phyloP scores from a whole-genome alignment of 1,140 invertebrate species.

The Cydia pomonella region DNA sequence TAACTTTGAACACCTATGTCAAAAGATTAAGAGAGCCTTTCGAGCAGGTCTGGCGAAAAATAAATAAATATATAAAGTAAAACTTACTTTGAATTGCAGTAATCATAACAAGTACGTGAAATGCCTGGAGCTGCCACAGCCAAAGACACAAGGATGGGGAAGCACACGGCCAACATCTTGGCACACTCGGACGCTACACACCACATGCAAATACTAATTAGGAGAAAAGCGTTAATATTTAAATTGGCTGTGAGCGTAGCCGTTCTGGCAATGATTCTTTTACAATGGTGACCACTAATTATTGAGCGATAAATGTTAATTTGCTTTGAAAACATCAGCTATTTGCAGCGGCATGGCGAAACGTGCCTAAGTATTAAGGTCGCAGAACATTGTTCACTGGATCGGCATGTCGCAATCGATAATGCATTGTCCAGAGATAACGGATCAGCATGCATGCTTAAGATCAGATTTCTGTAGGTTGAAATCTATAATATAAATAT shows the following conservation, averaged over 20 bases:
- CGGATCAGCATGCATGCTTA: constrained; percentile 1
- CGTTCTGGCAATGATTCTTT: constrained; percentile 31
- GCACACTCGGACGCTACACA: not conserved
- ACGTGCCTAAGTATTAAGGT: constrained; percentile 36
- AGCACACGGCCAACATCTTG: not conserved
- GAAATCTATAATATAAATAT: no score
- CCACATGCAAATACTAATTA: constrained; percentile 12
- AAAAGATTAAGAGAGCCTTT: no score
- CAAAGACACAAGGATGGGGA: not conserved
- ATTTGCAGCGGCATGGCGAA: constrained; percentile 34
- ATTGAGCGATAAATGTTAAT: constrained; percentile 37
- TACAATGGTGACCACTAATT: constrained; percentile 36
- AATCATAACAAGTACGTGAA: not conserved
- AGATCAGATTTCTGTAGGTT: not conserved
- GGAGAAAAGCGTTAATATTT: not conserved
- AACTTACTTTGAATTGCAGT: constrained; percentile 5
- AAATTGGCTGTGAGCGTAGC: constrained; percentile 17
- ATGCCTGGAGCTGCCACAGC: constrained; percentile 6
- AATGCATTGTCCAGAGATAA: constrained; percentile 30
- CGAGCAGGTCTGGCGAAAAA: no score
- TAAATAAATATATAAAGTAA: not conserved
- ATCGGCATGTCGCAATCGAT: constrained; percentile 32
- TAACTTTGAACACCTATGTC: no score
- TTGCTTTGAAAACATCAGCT: constrained; percentile 36
- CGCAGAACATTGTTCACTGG: constrained; percentile 34